Evolutionary conservation across 2,888 invertebrate species (phyloP).

Genomic region (Caenorhabditis angaria): DNA sequence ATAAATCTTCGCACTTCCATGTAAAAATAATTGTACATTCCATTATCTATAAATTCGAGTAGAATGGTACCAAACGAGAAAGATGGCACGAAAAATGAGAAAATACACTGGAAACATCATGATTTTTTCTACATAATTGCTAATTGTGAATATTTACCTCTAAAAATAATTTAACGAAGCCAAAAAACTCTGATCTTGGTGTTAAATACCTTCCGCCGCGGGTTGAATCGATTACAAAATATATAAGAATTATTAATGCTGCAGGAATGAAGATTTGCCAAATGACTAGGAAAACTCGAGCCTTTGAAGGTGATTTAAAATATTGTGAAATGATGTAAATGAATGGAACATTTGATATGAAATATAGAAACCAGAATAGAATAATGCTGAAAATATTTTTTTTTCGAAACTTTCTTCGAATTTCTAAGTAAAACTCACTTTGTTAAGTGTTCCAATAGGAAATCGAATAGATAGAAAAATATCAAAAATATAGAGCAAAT

Average conservation of each 20-base stretch:
- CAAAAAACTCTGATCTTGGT: no score
- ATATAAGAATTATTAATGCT: conserved; percentile 36
- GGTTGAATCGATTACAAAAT: conserved; percentile 20
- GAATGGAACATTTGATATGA: conserved; percentile 61
- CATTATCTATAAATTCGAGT: conserved; percentile 31
- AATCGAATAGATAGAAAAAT: conserved; percentile 45
- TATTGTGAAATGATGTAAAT: conserved; percentile 64
- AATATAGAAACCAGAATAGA: conserved; percentile 62
- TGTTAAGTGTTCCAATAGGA: conserved; percentile 31
- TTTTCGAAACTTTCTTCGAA: no score
- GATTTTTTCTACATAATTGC: no score
- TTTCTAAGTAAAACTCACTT: conserved; percentile 46
- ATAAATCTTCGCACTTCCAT: no score
- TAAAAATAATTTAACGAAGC: no score
- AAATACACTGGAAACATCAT: conserved; percentile 22
- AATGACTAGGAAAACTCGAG: conserved; percentile 54
- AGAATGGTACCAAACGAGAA: conserved; percentile 47
- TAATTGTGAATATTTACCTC: no score
- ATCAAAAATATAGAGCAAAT: conserved; percentile 49
- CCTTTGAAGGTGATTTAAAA: conserved; percentile 60
- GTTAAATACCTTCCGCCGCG: no score
- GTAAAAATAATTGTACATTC: conserved; percentile 5
- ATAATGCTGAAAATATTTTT: conserved; percentile 45
- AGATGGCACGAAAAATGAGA: conserved; percentile 47
- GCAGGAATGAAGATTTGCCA: conserved; percentile 56